Percentiles rank a stretch among this genome's conserved stretches.
Conservation (phyloP, 2,113 vertebrate genomes). For the Phalacrocorax pelagicus region DNA sequence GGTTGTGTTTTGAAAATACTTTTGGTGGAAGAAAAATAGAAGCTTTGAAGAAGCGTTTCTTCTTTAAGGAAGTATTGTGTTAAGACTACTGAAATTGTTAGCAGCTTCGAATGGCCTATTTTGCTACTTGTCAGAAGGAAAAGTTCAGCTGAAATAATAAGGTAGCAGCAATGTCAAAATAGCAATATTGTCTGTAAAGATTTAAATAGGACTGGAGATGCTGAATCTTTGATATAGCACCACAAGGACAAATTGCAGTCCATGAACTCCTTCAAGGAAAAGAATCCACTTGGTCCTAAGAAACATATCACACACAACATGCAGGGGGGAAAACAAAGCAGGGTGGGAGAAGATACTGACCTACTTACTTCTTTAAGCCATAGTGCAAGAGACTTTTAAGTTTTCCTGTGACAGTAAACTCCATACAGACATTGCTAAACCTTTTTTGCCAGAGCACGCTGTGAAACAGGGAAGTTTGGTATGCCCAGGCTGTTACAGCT, state of each 20-base stretch:
- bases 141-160: not conserved
- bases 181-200: not conserved
- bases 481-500: not conserved
- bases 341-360: not conserved
- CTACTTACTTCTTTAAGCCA: not conserved
- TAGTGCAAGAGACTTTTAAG: not conserved
- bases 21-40: not conserved
- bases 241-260: not conserved
- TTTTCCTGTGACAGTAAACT: accelerated
- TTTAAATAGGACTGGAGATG: not conserved
- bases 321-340: not conserved
- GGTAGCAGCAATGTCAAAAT: not conserved
- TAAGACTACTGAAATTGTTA: not conserved
- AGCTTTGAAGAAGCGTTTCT: not conserved
- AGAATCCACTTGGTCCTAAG: not conserved
- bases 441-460: not conserved
- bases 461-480: not conserved
- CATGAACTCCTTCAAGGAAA: not conserved
- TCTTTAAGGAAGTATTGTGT: not conserved
- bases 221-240: not conserved
- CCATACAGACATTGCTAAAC: not conserved
- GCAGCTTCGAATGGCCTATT: not conserved
- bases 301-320: not conserved
- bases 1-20: constrained; percentile 27
- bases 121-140: not conserved